Evolutionary conservation across 2,113 vertebrate species (phyloP).

Genomic region (Brachyhypopomus occidentalis): DNA sequence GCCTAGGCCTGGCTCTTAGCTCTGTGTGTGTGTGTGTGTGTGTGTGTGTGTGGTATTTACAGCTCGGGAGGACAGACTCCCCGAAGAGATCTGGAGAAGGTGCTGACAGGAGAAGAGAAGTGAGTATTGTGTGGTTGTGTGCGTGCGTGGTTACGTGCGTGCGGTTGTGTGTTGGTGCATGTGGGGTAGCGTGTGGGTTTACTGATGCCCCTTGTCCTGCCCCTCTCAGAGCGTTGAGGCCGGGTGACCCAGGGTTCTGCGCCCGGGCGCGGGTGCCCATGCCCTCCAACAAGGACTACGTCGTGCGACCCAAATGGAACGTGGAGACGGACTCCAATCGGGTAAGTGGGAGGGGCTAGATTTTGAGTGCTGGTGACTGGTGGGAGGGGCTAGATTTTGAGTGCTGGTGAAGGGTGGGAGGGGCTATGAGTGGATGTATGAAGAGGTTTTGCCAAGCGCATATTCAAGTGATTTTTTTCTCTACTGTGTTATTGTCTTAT

Average conservation of each 20-base stretch:
- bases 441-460: not conserved
- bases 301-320: slow-evolving; percentile 98
- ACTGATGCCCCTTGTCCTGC: not conserved
- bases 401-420: not conserved
- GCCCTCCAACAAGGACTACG: slow-evolving; percentile 99
- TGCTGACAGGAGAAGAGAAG: slow-evolving; percentile 97
- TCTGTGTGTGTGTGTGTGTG: slow-evolving; percentile 33
- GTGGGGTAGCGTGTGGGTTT: no score
- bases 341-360: slow-evolving; percentile 74
- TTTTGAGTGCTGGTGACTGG: not conserved
- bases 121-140: slow-evolving; percentile 65
- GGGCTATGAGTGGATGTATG: not conserved
- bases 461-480: no score
- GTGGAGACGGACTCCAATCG: slow-evolving; percentile 89
- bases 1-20: slow-evolving; percentile 8
- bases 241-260: slow-evolving; percentile 96
- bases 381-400: not conserved
- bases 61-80: slow-evolving; percentile 97
- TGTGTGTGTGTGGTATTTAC: slow-evolving; percentile 51
- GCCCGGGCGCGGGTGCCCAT: slow-evolving; percentile 92
- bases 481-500: no score
- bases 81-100: slow-evolving; percentile 94
- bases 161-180: no score
- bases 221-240: slow-evolving; percentile 84
- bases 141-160: no score